Evolutionary conservation across 2,113 vertebrate species (phyloP), one percentile per base, ranked within the genome.

Genomic region (Pseudorasbora parva): DNA sequence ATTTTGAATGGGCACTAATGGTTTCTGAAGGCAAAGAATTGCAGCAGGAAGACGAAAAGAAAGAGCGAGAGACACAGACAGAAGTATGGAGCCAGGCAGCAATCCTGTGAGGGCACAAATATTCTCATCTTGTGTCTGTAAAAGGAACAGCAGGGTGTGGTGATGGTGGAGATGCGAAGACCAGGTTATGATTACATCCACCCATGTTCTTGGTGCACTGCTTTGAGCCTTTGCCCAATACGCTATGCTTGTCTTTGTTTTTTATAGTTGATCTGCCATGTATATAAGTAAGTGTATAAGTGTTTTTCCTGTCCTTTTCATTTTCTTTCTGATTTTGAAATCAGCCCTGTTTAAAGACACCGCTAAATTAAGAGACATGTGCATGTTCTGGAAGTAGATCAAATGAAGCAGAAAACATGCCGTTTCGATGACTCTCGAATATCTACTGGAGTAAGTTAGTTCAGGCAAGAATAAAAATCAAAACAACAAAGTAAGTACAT

Each of bases 121-220:
- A 49, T 78, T 64, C 77, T 78, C 60, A 78, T 78, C 33, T 78
- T 30, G 73, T 60, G 43, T 79, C 59, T 47, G 41, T 80, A 66
- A 83, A 64, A 72, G 62, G 49, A 71, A 54, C 10, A 59, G 64
- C 54, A 56, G 80, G 68, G 75, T 82, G 75, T 85, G 80, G 66
- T 30, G 11, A 33, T 57, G 66, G 19, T 47, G 62, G 74, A 54
- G 68, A 73, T 87, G 76, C 69, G 12, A 68, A 84, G 14, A 41
- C 81, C 68, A 74, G 85, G 80, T 82, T 78, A 75, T 80, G 82
- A 81, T 86, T 81, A 86, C 82, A 81, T 51, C 69, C 64, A 62
- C 33, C 66, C 25, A 54, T 56, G 30, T 56, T 27, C 41, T 59
- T 33, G 62, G 51, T 17, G 25, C 23, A 23, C 45, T 59, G 75